Evolutionary conservation across 2,888 invertebrate species (phyloP), one percentile per base, ranked within the genome.

Genomic region (Drosophila stalkeri): DNA sequence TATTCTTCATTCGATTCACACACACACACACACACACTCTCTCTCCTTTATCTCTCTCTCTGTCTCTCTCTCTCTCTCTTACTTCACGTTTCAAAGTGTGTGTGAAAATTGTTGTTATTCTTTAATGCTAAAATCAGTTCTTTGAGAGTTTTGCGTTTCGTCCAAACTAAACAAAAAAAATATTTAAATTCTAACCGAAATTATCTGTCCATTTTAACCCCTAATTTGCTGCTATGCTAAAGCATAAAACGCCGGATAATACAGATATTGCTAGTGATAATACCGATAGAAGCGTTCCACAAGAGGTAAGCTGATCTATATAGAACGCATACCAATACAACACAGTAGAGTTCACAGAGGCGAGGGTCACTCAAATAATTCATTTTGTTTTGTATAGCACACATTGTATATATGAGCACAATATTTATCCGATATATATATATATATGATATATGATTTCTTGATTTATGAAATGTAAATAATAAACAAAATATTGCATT

Each of bases 231-330:
- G 70, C 80, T 76, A 39, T 64, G 62, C 44, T 37, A 43, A 66
- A 67, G 72, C 73, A 27, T 52, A 65, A 52, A 74, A 39, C 71
- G 80, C 82, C 66, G 72, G 71, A 75, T 74, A 77, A 68, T 75
- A 81, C 59, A 73, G 60, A 49, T 69, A 72, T 61, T 63, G 60
- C 80, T 68, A 86, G 81, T 73, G 88, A 81, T 74, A 82, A 66
- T 41, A 64, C 77, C 60, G 75, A 71, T 64, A 76, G 52, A 59
- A 47, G 72, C 75, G 60, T 69, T 61, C 62, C 35, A 65, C 56
- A 31, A 44, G 89, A 86, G 86, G 86, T 86, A 86, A 86, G 86
- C 84, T 67, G 65, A 54, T 71, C 37, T 52, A 60, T 61, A 47
- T 74, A 74, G 67, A 76, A 18, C n/a, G 43, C 43, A 63, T 62